Conservation (phyloP, 1,140 invertebrate species). For the Drosophila sucinea region DNA sequence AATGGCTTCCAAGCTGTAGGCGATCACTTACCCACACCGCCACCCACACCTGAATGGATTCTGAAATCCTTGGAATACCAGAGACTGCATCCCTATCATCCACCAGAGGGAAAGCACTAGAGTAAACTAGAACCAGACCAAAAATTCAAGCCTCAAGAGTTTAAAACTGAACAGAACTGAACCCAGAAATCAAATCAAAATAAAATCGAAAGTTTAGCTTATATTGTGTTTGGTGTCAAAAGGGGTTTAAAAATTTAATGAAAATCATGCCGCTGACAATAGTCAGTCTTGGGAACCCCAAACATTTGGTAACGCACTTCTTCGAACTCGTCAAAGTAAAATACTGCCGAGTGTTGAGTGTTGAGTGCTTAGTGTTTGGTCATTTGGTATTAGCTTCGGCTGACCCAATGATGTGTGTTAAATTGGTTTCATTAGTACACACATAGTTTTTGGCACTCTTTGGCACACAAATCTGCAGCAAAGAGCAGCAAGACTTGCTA, state of each 20-base stretch:
- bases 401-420: constrained; percentile 48
- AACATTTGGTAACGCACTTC: no score
- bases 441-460: constrained; percentile 34
- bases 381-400: constrained; percentile 1
- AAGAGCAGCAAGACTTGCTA: constrained; percentile 45
- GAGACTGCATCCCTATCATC: constrained; percentile 59
- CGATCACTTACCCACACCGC: constrained; percentile 86
- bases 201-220: constrained; percentile 2
- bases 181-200: constrained; percentile 29
- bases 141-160: constrained; percentile 50
- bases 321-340: no score
- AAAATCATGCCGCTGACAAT: no score
- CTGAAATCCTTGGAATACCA: constrained; percentile 71
- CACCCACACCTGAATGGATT: constrained; percentile 84
- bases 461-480: constrained; percentile 42
- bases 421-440: constrained; percentile 48
- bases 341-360: no score
- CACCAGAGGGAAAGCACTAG: constrained; percentile 37
- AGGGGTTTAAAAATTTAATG: no score
- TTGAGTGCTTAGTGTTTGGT: no score
- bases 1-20: constrained; percentile 86
- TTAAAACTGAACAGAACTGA: constrained; percentile 62
- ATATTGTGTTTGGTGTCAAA: no score
- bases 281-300: no score
- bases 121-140: background rate